phyloP scores from a whole-genome alignment of 1,140 invertebrate genomes.

The Gyrodactylus salaris region DNA sequence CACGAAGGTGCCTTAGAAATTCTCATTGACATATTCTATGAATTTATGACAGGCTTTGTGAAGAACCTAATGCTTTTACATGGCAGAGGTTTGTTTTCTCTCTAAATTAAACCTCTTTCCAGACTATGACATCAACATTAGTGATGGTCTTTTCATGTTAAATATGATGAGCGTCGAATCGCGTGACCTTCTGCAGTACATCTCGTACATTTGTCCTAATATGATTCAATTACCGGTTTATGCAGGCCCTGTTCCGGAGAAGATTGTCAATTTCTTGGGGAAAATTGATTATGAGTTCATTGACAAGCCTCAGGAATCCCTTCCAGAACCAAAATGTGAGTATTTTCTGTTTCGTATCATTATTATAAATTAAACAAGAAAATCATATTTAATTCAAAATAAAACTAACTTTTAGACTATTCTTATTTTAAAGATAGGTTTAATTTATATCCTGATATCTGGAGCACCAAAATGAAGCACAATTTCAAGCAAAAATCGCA shows the following conservation, averaged over 20 bases:
- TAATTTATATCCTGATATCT: no score
- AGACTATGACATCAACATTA: neutral
- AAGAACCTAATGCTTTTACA: neutral
- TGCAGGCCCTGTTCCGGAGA: neutral
- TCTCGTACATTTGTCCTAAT: neutral
- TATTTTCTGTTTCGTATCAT: no score
- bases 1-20: neutral
- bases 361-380: no score
- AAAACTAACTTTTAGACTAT: no score
- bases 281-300: neutral
- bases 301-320: neutral
- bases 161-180: neutral
- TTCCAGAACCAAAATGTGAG: neutral
- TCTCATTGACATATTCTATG: neutral
- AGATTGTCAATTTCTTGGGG: neutral
- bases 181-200: neutral
- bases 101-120: neutral
- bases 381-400: no score
- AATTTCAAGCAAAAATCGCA: no score
- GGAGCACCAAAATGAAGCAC: no score
- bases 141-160: neutral
- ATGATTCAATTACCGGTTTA: neutral
- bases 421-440: no score
- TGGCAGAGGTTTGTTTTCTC: neutral
- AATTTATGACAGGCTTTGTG: neutral